Base-by-base conservation (phyloP, 35 echinoderm and acorn worm species). In the Acanthaster planci region DNA sequence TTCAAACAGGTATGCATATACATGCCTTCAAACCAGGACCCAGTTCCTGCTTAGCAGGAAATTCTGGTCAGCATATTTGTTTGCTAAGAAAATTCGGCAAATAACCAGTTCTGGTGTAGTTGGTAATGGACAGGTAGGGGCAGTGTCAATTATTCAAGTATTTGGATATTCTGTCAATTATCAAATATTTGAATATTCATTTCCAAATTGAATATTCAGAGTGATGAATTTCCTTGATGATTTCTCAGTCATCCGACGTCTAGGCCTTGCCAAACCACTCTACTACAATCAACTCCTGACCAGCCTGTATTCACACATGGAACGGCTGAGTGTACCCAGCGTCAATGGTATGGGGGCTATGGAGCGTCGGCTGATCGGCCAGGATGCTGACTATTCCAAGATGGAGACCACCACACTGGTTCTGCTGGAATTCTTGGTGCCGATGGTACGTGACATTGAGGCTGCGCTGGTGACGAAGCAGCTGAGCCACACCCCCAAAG, bases 391-490 rank as follows among this genome's bases (percentile, higher is more conserved):
- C 38, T 88, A 84, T 19, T 64, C 76, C 31, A 82, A 60, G 50
- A 60, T 97, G 0, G 90, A 91, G 22, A 83, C 78, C 21, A 97
- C 78, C 2, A 60, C 77, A 29, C 40, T 85, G 17, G 76, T 53
- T 37, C 55, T 97, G 37, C 77, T 97, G 37, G 94, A 97, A 18
- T 96, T 96, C 84, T 51, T 92, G 7, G 77, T 82, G 23, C 89
- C 94, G 1, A 84, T 97, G 52, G 82, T 97, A 37, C 85, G 88
- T 37, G 59, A 89, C 19, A 40, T 92, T 19, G 39, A 85, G 17
- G 80, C 86, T 59, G 80, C 39, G 44, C 27, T 86, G 35, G 79
- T 82, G 5, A 51, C 67, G 30, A 80, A 94, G 27, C 79, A 29
- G 17, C 40, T 30, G 7, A 59, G 12, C 42, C 42, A 4, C 4